Conservation (phyloP, 2,797 vertebrate species). For the Microctenopoma steveboyesi region DNA sequence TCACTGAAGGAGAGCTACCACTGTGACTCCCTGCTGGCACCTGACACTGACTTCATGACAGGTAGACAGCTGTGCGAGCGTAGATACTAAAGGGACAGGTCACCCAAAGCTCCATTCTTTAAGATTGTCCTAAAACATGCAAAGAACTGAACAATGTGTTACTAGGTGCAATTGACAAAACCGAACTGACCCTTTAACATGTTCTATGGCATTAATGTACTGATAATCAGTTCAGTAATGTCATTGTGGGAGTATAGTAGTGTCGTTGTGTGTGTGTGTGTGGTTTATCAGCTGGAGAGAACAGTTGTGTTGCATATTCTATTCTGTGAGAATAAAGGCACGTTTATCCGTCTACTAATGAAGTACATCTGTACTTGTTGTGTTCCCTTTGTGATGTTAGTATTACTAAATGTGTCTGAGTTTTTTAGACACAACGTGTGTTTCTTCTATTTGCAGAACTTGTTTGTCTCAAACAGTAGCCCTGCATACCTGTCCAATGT, state of each 20-base stretch:
- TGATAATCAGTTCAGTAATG: too few species aligned
- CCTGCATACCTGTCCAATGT: slow-evolving; percentile 1
- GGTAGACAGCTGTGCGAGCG: slow-evolving; percentile 55
- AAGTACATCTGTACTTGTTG: neutral
- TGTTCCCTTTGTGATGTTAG: too few species aligned
- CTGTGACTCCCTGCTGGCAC: slow-evolving; percentile 74
- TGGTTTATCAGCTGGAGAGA: too few species aligned
- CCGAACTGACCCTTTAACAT: neutral
- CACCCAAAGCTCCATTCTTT: neutral
- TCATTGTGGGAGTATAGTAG: too few species aligned
- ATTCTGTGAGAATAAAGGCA: too few species aligned
- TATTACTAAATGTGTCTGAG: too few species aligned
- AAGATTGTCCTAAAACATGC: neutral
- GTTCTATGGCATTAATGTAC: neutral
- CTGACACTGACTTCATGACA: slow-evolving; percentile 81
- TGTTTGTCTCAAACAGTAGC: neutral
- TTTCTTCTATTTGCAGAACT: neutral
- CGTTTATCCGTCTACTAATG: neutral
- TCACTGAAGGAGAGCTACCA: slow-evolving; percentile 70
- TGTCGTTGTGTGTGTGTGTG: too few species aligned
- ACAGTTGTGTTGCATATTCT: too few species aligned
- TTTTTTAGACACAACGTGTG: neutral
- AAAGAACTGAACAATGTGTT: neutral
- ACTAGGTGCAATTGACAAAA: neutral
- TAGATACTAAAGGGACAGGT: neutral